Evolutionary conservation across 2,797 vertebrate species (phyloP).

Genomic region (Taeniopygia guttata): DNA sequence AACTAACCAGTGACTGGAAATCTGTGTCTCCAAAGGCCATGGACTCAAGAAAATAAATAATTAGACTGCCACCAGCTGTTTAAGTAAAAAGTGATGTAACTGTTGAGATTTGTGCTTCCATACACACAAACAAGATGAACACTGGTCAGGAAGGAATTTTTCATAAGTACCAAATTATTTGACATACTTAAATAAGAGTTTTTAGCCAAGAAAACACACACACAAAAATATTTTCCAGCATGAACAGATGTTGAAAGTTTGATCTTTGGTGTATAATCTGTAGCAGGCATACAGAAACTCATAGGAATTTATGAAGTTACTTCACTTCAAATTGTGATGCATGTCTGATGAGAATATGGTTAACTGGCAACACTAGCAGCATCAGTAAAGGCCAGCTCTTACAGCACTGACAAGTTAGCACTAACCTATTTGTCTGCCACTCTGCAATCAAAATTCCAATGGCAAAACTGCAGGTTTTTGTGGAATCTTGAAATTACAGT

Average conservation of each 20-base stretch:
- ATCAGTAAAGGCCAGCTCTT: background rate
- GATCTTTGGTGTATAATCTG: background rate
- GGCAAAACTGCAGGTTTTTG: background rate
- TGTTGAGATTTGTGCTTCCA: background rate
- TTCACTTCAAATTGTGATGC: background rate
- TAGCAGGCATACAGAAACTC: background rate
- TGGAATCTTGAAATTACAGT: background rate
- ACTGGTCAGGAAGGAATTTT: background rate
- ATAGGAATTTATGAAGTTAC: background rate
- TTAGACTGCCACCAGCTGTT: background rate
- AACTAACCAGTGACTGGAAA: background rate
- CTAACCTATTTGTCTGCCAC: background rate
- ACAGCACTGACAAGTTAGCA: background rate
- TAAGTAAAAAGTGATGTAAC: constrained; percentile 15
- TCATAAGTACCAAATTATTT: background rate
- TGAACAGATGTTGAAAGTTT: background rate
- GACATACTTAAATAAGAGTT: background rate
- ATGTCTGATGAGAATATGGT: background rate
- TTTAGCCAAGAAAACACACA: background rate
- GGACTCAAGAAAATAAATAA: constrained; percentile 29
- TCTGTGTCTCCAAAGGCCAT: background rate
- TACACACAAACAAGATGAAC: background rate
- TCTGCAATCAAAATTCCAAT: background rate
- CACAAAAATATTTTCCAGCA: background rate
- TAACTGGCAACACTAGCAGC: background rate